Evolutionary conservation across 2,113 vertebrate genomes (phyloP).

Genomic region (Phalacrocorax pelagicus): DNA sequence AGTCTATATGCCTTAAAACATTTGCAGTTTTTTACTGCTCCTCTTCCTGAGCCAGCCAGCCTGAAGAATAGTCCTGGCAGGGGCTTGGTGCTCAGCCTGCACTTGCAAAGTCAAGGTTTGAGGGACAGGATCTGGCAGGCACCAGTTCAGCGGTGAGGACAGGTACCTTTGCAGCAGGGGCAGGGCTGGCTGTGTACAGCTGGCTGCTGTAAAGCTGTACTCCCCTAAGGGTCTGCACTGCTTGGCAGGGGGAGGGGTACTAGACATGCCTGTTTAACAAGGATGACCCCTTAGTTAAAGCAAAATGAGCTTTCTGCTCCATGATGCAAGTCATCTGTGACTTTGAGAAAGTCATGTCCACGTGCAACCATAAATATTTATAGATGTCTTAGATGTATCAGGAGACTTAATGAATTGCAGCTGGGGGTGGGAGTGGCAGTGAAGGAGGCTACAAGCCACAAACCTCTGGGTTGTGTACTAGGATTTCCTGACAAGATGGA

Average conservation of each 20-base stretch:
- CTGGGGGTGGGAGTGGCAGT: not conserved
- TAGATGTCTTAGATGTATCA: not conserved
- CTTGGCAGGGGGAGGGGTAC: not conserved
- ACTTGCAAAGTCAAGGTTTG: not conserved
- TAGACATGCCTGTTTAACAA: not conserved
- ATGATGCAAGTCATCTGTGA: not conserved
- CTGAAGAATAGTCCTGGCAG: not conserved
- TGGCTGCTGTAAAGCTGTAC: not conserved
- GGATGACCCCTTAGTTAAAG: not conserved
- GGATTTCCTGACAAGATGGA: not conserved
- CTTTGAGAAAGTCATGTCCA: conserved; percentile 5
- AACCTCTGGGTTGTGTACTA: not conserved
- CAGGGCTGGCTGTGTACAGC: not conserved
- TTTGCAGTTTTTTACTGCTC: not conserved
- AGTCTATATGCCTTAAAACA: not conserved
- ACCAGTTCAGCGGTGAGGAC: not conserved
- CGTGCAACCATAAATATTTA: conserved; percentile 44
- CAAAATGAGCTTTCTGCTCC: not conserved
- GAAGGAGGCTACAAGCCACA: not conserved
- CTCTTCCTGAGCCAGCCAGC: not conserved
- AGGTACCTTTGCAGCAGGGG: rapidly evolving
- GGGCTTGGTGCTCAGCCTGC: not conserved
- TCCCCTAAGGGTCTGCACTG: rapidly evolving
- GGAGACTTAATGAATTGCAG: conserved; percentile 21
- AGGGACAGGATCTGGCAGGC: not conserved